Evolutionary conservation across 2,888 invertebrate species (phyloP), one percentile per base, ranked within the genome.

Genomic region (Habroteleia sp.): DNA sequence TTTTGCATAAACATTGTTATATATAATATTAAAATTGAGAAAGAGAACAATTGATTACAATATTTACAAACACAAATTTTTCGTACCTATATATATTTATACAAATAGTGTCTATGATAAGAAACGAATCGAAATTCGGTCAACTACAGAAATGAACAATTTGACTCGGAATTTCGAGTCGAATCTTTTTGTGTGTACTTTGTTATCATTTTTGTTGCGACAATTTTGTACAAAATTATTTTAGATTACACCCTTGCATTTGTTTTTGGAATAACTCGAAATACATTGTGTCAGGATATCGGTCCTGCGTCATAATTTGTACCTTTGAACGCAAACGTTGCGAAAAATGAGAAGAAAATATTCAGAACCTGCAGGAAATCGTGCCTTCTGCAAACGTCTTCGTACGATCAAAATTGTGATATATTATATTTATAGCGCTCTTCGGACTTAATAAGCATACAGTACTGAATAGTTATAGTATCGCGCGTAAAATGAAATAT

Each of bases 331-430:
- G 6, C 11, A 20, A 58, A 25, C 7, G 11, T 25, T 14, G 44
- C 4, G 37, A 37, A 23, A 8, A 14, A 10, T 8, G 31, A 54
- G 14, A 3, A 14, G 39, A 54, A 56, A 41, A 11, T 48, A 39
- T 46, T 48, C 66, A 33, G 37, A 56, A 48, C 11, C 6, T 14
- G 39, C 39, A 17, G 6, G n/a, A 3, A 68, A 20, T 58, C 68
- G 68, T 68, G 68, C 58, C 68, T 68, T 68, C 54, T 23, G 42
- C 58, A 42, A 58, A 48, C 44, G 60, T 69, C 52, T 60, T 58
- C n/a, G n/a, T n/a, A n/a, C 58, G 52, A 69, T 60, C 60, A 50
- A 60, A 69, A 60, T 69, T 69, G 69, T 68, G 68, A 68, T 68
- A 66, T 56, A 46, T 33, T 44, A 11, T 65, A 65, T 42, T 54